Evolutionary conservation across 1,140 invertebrate species (phyloP).

Genomic region (Acromyrmex charruanus): DNA sequence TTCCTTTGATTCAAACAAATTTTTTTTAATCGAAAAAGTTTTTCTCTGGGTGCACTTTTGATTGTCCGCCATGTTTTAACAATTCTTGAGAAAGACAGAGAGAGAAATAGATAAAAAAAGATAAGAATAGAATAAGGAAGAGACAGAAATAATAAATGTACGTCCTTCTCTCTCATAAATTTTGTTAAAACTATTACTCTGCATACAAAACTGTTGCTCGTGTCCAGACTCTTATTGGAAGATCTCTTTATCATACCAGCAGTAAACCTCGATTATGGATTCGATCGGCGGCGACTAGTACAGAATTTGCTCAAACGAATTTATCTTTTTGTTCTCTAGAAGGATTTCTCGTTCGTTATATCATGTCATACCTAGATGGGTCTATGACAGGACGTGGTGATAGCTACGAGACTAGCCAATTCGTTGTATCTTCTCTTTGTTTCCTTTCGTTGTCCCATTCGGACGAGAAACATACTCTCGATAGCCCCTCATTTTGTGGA

Average conservation of each 20-base stretch:
- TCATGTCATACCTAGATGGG: background rate
- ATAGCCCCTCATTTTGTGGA: slow-evolving; percentile 21
- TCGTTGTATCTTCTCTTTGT: slow-evolving; percentile 3
- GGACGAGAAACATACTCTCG: background rate
- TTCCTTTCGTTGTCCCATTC: background rate
- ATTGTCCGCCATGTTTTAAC: too few relatives aligned
- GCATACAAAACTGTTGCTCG: too few relatives aligned
- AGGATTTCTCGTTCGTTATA: background rate
- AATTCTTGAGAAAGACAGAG: too few relatives aligned
- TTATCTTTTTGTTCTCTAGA: background rate
- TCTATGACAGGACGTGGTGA: background rate
- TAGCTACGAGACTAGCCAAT: slow-evolving; percentile 19
- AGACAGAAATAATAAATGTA: too few relatives aligned
- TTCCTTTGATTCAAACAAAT: too few relatives aligned
- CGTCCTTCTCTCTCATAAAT: too few relatives aligned
- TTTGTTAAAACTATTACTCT: too few relatives aligned
- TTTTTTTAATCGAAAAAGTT: too few relatives aligned
- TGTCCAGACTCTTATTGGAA: too few relatives aligned
- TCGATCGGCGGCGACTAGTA: background rate
- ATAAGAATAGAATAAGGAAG: too few relatives aligned
- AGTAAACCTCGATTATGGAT: slow-evolving; percentile 17
- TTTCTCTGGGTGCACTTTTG: too few relatives aligned
- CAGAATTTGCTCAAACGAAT: background rate
- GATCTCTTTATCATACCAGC: background rate
- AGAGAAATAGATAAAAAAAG: too few relatives aligned